Conservation (phyloP, 2,113 vertebrate species). For the Alethe diademata region DNA sequence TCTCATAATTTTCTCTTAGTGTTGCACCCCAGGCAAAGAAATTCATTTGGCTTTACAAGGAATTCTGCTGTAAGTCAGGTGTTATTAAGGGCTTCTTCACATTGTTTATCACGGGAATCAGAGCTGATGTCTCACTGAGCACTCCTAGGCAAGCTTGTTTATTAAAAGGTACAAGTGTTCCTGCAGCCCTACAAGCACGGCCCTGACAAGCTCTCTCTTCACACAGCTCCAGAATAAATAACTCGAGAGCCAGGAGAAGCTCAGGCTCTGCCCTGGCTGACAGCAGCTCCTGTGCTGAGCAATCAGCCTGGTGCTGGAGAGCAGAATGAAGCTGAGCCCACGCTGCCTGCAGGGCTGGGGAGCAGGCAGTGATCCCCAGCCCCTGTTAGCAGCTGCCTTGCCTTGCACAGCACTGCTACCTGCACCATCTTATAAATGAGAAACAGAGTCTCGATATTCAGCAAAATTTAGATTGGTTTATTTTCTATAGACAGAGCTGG, state of each 20-base stretch:
- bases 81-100: not conserved
- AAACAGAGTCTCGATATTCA: too few relatives aligned
- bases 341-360: not conserved
- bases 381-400: not conserved
- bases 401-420: not conserved
- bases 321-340: not conserved
- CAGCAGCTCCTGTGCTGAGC: not conserved
- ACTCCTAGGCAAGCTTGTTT: not conserved
- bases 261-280: not conserved
- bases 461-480: too few relatives aligned
- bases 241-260: fast-evolving
- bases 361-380: not conserved
- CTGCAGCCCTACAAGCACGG: not conserved
- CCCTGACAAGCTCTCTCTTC: not conserved
- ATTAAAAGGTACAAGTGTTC: conserved; percentile 46
- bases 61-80: conserved; percentile 5
- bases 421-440: not conserved
- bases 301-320: not conserved
- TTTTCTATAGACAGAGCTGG: too few relatives aligned
- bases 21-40: conserved; percentile 18
- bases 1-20: not conserved
- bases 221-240: not conserved
- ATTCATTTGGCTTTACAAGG: conserved; percentile 5
- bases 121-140: not conserved
- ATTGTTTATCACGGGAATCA: not conserved